phyloP scores from a whole-genome alignment of 2,888 invertebrate genomes.

The Chymomyza amoena region DNA sequence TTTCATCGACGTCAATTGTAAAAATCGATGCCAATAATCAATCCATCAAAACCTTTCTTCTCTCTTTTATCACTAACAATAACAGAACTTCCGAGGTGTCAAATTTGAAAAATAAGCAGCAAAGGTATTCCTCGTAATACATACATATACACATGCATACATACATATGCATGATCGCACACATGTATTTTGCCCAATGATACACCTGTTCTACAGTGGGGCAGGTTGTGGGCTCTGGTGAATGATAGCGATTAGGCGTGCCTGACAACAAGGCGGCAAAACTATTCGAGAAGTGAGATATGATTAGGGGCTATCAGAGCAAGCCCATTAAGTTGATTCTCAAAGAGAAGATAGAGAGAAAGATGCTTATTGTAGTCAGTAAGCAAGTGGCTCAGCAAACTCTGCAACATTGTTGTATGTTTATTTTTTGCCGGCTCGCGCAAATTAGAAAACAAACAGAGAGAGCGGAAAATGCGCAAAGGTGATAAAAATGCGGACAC shows the following conservation, averaged over 20 bases:
- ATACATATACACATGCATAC: too few relatives aligned
- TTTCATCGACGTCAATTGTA: constrained; percentile 28
- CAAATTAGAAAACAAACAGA: constrained; percentile 53
- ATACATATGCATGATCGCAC: too few relatives aligned
- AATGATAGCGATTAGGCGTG: constrained; percentile 40
- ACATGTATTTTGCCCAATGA: constrained; percentile 5
- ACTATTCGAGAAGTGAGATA: background rate
- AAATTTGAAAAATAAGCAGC: constrained; percentile 13
- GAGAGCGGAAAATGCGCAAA: constrained; percentile 33
- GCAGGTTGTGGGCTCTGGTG: constrained; percentile 55
- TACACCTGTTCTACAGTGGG: constrained; percentile 61
- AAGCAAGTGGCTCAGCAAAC: too few relatives aligned
- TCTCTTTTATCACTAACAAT: background rate
- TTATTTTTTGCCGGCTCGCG: constrained; percentile 3
- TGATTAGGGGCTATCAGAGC: constrained; percentile 5
- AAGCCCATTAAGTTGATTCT: background rate
- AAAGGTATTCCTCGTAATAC: background rate
- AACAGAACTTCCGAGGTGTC: constrained; percentile 41
- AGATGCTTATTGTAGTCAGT: background rate
- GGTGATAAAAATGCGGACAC: constrained; percentile 60
- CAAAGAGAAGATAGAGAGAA: background rate
- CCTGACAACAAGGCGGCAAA: background rate
- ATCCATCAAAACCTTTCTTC: constrained; percentile 47
- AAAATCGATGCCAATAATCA: constrained; percentile 64
- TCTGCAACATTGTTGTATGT: too few relatives aligned